Base-by-base conservation (phyloP, 2,888 invertebrate species). In the Latrodectus elegans region DNA sequence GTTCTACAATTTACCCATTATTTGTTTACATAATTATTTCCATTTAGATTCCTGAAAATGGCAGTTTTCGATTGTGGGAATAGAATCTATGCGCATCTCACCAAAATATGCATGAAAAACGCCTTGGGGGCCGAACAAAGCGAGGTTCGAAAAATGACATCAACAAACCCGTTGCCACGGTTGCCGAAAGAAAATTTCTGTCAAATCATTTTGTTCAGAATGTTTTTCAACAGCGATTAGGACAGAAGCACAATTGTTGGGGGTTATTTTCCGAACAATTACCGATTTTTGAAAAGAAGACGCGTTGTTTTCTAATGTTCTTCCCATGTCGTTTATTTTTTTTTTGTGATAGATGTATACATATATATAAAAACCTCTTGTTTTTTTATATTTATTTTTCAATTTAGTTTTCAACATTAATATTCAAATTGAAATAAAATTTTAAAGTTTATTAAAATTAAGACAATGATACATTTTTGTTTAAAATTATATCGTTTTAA, bases 101-200 rank as follows among this genome's bases (percentile, higher is more conserved):
- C n/a, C 6, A 15, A 60, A n/a, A 11, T 8, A 60, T 12, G 60
- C 60, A 60, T 60, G 60, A 60, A 60, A 60, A 65, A 67, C 49
- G 51, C 67, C 22, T 65, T n/a, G 60, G n/a, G 67, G 38, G 12
- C 22, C 15, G 60, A 17, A 22, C 67, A 22, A 11, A 9, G 67
- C 51, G 70, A 53, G 53, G 15, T 26, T 55, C n/a, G 12, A 38
- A 65, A 76, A 76, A 68, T 38, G 22, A 60, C 49, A 49, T 79
- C 85, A 85, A 85, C 85, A 85, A 85, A 85, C 79, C 70, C 79
- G 85, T 85, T 85, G 85, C 85, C 70, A 85, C 15, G 85, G 52
- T 15, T 15, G 12, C 26, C 22, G 67, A 68, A 26, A 68, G 12
- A 68, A 22, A 17, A 68, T 22, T 68, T 12, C 67, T 22, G 17